Conservation (phyloP, 2,797 vertebrate genomes). For the Philypnodon macrostomus region DNA sequence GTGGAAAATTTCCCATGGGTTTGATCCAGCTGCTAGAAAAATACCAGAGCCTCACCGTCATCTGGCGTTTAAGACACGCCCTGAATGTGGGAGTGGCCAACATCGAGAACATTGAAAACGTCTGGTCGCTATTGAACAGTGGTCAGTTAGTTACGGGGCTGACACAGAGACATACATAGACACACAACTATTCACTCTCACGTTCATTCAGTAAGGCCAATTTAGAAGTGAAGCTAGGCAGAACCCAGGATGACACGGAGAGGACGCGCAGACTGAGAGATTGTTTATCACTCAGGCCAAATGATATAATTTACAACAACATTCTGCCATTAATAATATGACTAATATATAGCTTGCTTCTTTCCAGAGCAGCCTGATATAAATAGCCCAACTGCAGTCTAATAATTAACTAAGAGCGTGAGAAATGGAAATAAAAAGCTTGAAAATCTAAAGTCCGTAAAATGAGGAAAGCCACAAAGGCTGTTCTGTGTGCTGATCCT, state of each 20-base stretch:
- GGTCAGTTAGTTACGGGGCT: no score
- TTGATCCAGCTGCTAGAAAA: slow-evolving; percentile 70
- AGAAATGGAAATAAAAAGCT: background rate
- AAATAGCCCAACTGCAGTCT: background rate
- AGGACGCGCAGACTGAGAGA: no score
- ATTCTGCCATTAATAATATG: no score
- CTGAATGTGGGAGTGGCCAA: slow-evolving; percentile 12
- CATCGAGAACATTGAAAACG: background rate
- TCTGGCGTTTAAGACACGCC: slow-evolving; percentile 35
- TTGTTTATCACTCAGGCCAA: no score
- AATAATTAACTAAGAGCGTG: background rate
- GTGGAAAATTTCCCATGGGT: slow-evolving; percentile 61
- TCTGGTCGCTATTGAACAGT: background rate
- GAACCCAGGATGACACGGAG: no score
- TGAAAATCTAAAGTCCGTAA: background rate
- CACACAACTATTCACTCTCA: no score
- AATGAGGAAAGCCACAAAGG: slow-evolving; percentile 16
- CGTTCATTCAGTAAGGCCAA: no score
- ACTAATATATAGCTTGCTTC: no score
- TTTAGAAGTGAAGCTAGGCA: no score
- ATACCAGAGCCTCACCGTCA: slow-evolving; percentile 61
- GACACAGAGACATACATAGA: no score
- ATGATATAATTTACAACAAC: no score
- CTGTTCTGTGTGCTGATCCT: slow-evolving; percentile 23
- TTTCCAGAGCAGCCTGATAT: no score